Evolutionary conservation across 1,140 invertebrate genomes (phyloP), one percentile per base, ranked within the genome.

Genomic region (Trinorchestia longiramus): DNA sequence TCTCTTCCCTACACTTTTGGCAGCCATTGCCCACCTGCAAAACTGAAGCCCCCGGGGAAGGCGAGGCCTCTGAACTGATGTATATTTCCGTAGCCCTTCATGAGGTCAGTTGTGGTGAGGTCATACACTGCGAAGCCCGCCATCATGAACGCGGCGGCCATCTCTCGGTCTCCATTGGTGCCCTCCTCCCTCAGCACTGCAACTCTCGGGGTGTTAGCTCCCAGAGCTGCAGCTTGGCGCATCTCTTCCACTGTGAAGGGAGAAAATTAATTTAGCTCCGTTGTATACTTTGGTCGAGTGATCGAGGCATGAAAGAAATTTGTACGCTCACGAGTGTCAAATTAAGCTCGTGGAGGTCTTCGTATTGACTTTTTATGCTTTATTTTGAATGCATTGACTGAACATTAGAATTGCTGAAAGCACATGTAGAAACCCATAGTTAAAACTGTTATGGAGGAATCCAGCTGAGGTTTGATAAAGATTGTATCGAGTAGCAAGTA

Each of bases 11-110:
- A n/a, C n/a, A n/a, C n/a, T n/a, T n/a, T n/a, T 53, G 6, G 6
- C 36, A 1, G 88, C 41, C 1, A 42, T 43, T 11, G 28, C 88
- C 41, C 97, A 98, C 98, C 98, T 62, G 99, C 99, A 97, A 99
- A 99, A 97, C 99, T 99, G 97, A 99, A 99, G 40, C 99, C 99
- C 87, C 99, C 99, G 4, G 99, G 99, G 97, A 99, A 99, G 57
- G 99, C 98, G 36, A 99, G 97, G 11, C 99, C 99, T 96, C 98
- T 98, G 97, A 99, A 99, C 40, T 97, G 97, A 95, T 99, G 98
- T 19, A 99, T 97, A 0, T 43, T 62, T 28, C 88, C 87, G 96
- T 98, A 98, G 96, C 98, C 98, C 62, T 97, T 97, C 36, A 99
- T 97, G 40, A 99, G 97, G 98, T 99, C 99, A 97, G 98, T 98